Base-by-base conservation (phyloP, 2,797 vertebrate species). In the Betta splendens region DNA sequence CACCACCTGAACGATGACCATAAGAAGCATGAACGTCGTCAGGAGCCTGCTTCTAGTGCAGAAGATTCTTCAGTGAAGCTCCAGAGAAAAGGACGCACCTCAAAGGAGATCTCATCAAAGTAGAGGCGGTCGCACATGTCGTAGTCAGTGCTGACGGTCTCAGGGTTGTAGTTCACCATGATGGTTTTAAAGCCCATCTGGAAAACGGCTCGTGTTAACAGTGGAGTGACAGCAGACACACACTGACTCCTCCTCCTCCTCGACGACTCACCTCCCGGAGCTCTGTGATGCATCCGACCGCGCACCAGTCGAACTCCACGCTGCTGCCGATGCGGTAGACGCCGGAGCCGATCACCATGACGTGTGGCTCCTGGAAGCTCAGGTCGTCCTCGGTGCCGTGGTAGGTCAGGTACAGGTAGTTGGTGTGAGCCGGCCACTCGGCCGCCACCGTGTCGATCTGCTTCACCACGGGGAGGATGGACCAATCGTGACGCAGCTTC, bases 111-210 rank as follows among this genome's bases (percentile, higher is more conserved):
- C 85, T 98, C 98, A 0, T 99, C 97, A 0, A 99, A 99, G 89
- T 98, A 99, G 57, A 99, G 96, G 5, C 96, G 92, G 86, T 99
- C 91, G 0, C 98, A 99, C 97, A 98, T 98, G 85, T 99, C 98
- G 0, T 99, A 99, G 87, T 99, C 98, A 0, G 98, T 99, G 76
- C 98, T 99, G 72, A 99, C 97, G 0, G 98, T 99, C 90, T 99
- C 98, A 0, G 98, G 98, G 86, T 99, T 99, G 89, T 97, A 99
- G 89, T 99, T 99, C 81, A 99, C 95, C 98, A 99, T 99, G 80
- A 99, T 99, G 0, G 97, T 98, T 87, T 97, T 97, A 79, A 92
- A 98, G 9, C 96, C 97, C 96, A 99, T 96, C 98, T 99, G 77
- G 3, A 46, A 70, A 5, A n/a, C n/a, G n/a, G n/a, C n/a, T n/a